A percentile compares a stretch with the other conserved stretches of the same genome.
Evolutionary conservation across 2,888 invertebrate species (phyloP).

Genomic region (Zygogramma bicolorata): DNA sequence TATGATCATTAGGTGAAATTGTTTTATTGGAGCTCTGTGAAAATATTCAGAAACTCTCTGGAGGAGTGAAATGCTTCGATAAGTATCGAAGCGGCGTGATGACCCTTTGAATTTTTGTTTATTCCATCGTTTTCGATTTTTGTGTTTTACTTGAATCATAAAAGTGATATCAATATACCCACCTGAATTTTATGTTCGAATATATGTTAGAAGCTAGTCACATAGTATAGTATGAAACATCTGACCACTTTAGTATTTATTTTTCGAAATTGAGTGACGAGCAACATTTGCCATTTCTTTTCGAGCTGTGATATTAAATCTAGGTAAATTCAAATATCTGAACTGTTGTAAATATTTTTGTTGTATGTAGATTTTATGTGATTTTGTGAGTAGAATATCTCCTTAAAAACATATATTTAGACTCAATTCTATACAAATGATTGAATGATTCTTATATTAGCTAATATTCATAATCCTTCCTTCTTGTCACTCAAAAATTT

Average conservation of each 20-base stretch:
- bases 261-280: not conserved
- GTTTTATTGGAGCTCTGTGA: no score
- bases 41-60: no score
- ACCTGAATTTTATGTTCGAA: no score
- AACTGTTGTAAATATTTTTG: constrained; percentile 19
- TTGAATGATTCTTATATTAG: not conserved
- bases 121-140: no score
- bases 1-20: no score
- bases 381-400: constrained; percentile 27
- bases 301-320: constrained; percentile 38
- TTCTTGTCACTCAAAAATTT: not conserved
- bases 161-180: no score
- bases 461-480: not conserved
- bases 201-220: no score
- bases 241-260: not conserved
- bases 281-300: constrained; percentile 23
- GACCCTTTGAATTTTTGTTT: no score
- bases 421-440: not conserved
- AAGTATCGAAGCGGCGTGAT: no score
- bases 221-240: no score
- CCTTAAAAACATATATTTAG: constrained; percentile 13
- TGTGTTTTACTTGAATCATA: no score
- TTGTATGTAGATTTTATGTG: not conserved
- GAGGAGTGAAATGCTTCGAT: no score
- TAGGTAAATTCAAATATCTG: constrained; percentile 24